Conservation (phyloP, 2,113 vertebrate species). For the Aphyosemion australe region DNA sequence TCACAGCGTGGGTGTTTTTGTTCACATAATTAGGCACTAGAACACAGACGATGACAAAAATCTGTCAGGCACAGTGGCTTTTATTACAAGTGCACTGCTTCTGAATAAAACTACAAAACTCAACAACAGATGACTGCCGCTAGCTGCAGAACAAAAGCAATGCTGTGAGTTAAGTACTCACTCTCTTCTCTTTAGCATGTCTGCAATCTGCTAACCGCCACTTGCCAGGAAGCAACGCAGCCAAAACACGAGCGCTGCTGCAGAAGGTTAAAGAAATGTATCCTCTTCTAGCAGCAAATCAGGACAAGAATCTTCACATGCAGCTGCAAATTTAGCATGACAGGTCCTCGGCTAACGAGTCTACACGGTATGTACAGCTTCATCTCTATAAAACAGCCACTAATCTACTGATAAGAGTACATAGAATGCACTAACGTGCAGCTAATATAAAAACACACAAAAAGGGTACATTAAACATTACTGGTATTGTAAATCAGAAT, state of each 20-base stretch:
- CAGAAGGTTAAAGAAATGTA: neutral
- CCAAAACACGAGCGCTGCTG: too few relatives aligned
- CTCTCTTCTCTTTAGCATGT: constrained; percentile 6
- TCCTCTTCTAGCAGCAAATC: neutral
- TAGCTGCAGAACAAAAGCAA: neutral
- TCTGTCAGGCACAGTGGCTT: too few relatives aligned
- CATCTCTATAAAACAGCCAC: neutral
- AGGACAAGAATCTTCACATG: constrained; percentile 9
- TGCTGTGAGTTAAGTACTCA: constrained; percentile 23
- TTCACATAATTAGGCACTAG: neutral
- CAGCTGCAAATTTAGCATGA: neutral
- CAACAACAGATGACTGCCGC: neutral
- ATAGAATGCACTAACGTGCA: too few relatives aligned
- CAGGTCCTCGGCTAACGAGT: constrained; percentile 2
- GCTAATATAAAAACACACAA: neutral
- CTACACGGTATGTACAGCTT: constrained; percentile 7
- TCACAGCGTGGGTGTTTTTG: neutral
- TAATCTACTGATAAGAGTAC: too few relatives aligned
- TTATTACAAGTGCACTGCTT: neutral
- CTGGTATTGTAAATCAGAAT: constrained; percentile 25
- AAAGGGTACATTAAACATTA: constrained; percentile 3
- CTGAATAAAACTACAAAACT: neutral
- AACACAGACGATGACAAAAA: neutral
- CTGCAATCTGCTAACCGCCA: constrained; percentile 8
- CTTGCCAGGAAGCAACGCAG: too few relatives aligned